These are phyloP conservation scores for Cariama cristata DNA, from an alignment of 2,113 vertebrate genomes.

Conservation along the genomic window DNA sequence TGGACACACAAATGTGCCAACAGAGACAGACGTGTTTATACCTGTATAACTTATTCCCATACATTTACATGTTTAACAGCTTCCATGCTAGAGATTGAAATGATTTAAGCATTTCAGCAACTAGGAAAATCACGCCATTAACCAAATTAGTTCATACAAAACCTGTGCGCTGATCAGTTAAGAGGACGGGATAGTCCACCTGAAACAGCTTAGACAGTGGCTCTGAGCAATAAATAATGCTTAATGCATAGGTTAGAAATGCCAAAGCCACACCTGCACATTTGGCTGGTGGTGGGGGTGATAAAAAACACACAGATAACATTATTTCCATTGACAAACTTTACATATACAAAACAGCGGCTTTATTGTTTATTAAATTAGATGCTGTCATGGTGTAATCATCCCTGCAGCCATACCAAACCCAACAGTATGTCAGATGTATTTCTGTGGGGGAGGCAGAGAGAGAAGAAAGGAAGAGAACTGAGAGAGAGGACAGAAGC, in stretches of 20 bases:
- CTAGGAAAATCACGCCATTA: conserved; percentile 41
- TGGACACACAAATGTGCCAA: neutral
- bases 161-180: neutral
- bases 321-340: conserved; percentile 60
- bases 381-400: conserved; percentile 30
- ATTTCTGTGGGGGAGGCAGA: neutral
- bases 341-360: conserved; percentile 47
- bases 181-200: conserved; percentile 58
- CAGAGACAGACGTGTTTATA: neutral
- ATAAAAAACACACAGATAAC: conserved; percentile 62
- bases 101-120: neutral
- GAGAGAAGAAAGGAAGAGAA: neutral
- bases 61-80: conserved; percentile 24
- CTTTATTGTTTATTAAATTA: conserved; percentile 69
- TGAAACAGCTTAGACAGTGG: conserved; percentile 17
- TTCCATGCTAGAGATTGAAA: conserved; percentile 7
- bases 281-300: conserved; percentile 11
- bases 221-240: conserved; percentile 42
- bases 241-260: neutral
- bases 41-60: neutral
- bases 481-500: neutral
- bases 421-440: neutral
- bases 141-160: conserved; percentile 39
- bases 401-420: conserved; percentile 53
- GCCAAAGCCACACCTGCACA: conserved; percentile 16